phyloP scores from a whole-genome alignment of 2,113 vertebrate species.

The Lepus timidus region DNA sequence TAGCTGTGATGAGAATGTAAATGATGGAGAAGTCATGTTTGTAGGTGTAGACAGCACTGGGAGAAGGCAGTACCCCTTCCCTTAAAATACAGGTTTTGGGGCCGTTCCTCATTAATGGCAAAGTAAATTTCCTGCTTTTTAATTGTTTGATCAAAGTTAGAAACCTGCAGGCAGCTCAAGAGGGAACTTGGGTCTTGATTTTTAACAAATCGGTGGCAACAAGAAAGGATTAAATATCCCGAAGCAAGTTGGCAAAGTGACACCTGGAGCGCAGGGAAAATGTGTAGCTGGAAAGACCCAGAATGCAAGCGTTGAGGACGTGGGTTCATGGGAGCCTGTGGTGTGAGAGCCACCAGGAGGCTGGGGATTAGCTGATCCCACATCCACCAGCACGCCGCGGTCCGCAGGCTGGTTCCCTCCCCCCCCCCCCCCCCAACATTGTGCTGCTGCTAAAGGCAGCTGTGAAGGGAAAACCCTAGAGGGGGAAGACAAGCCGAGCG shows the following conservation, averaged over 20 bases:
- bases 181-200: neutral
- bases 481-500: neutral
- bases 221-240: neutral
- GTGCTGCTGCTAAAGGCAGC: neutral
- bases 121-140: neutral
- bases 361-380: neutral
- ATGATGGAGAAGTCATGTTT: neutral
- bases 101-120: neutral
- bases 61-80: neutral
- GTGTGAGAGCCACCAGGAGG: neutral
- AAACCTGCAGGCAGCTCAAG: neutral
- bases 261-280: neutral
- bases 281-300: neutral
- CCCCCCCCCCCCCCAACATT: neutral
- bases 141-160: neutral
- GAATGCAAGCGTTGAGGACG: accelerated
- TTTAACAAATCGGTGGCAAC: neutral
- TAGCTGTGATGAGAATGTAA: neutral
- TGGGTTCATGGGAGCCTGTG: accelerated
- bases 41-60: neutral
- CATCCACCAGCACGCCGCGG: neutral
- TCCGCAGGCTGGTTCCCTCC: neutral
- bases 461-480: neutral
- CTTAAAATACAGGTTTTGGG: neutral
- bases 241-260: neutral